Conservation (phyloP, 1,140 invertebrate genomes). For the Scaptodrosophila lebanonensis region DNA sequence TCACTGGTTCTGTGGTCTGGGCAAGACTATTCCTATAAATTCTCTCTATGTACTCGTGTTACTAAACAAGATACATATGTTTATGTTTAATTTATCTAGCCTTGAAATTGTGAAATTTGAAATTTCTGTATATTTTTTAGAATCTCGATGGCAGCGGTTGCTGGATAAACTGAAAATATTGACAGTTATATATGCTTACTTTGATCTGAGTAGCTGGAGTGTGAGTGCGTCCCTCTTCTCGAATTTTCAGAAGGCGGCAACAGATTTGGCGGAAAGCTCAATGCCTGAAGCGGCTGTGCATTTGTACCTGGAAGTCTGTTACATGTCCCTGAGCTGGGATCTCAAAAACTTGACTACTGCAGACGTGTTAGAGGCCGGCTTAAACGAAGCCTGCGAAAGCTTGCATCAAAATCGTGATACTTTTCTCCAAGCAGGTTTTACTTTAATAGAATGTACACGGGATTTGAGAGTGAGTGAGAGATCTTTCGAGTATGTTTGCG, state of each 20-base stretch:
- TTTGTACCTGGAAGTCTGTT: slow-evolving; percentile 27
- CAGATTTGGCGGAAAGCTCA: not conserved
- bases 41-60: no score
- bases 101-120: no score
- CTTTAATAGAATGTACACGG: no score
- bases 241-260: not conserved
- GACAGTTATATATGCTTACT: slow-evolving; percentile 18
- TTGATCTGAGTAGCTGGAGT: slow-evolving; percentile 20
- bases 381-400: not conserved
- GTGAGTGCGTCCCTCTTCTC: slow-evolving; percentile 13
- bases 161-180: slow-evolving; percentile 19
- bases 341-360: not conserved
- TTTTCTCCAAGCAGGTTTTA: not conserved
- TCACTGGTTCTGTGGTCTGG: no score
- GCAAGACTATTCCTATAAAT: no score
- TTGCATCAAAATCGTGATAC: slow-evolving; percentile 13
- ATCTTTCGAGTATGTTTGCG: slow-evolving; percentile 28
- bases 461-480: no score
- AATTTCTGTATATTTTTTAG: no score
- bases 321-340: slow-evolving; percentile 27
- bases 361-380: not conserved
- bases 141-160: not conserved
- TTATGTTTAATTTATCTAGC: no score
- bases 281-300: not conserved
- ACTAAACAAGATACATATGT: no score